Evolutionary conservation across 2,113 vertebrate genomes (phyloP).

Genomic region (Scomber colias): DNA sequence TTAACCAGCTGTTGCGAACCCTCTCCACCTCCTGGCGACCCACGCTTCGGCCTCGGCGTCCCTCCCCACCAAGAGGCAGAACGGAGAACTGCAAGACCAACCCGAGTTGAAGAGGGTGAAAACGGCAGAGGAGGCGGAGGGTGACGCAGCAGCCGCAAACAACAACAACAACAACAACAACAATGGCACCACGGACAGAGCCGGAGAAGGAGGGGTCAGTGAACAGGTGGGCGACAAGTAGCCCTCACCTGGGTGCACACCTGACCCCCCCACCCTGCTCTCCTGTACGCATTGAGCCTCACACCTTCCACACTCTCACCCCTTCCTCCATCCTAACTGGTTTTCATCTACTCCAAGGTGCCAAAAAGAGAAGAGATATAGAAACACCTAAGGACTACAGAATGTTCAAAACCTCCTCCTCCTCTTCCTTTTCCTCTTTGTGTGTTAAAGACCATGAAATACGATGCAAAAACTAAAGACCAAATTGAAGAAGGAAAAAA

Average conservation of each 20-base stretch:
- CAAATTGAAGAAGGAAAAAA: slow-evolving; percentile 44
- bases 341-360: slow-evolving; percentile 87
- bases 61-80: slow-evolving; percentile 96
- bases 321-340: slow-evolving; percentile 53
- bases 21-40: slow-evolving; percentile 94
- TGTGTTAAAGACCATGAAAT: slow-evolving; percentile 63
- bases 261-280: slow-evolving; percentile 62
- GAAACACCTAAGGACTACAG: slow-evolving; percentile 80
- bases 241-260: slow-evolving; percentile 49
- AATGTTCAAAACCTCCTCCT: slow-evolving; percentile 74
- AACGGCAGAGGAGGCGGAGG: slow-evolving; percentile 82
- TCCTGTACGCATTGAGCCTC: slow-evolving; percentile 64
- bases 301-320: slow-evolving; percentile 46
- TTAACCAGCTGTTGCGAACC: slow-evolving; percentile 89
- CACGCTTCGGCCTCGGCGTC: slow-evolving; percentile 95
- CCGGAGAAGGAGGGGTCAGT: slow-evolving; percentile 77
- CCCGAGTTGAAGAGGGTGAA: slow-evolving; percentile 91
- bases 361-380: slow-evolving; percentile 90
- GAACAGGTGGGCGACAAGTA: slow-evolving; percentile 90
- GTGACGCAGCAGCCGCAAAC: slow-evolving; percentile 83
- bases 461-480: slow-evolving; percentile 68
- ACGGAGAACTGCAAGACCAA: slow-evolving; percentile 88
- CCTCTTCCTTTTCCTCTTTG: slow-evolving; percentile 13
- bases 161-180: slow-evolving; percentile 56
- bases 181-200: slow-evolving; percentile 82